Base-by-base conservation (phyloP, 92 coral and sea anemone species). In the Porites lobata region DNA sequence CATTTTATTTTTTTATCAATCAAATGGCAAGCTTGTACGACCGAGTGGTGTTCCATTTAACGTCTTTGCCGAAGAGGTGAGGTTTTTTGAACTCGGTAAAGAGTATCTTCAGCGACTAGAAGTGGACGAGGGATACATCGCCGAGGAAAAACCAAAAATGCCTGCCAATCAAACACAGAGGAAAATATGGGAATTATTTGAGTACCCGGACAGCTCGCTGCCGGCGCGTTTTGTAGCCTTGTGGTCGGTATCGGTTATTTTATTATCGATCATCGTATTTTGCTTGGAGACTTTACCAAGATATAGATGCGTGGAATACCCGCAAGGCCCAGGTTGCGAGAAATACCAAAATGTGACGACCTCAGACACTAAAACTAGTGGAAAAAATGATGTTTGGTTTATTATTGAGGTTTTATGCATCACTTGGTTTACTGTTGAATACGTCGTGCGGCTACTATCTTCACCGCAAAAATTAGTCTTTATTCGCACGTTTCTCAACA, bases 391-490 rank as follows among this genome's bases (percentile, higher is more conserved):
- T 67, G 50, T 88, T 24, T 92, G 93, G 78, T 87, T 84, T 9
- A 88, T 91, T 22, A 94, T 98, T n/a, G 99, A 98, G 54, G 80
- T 96, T 3, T 72, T 98, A 2, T 98, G 99, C 66, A 98, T 98
- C 17, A 70, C 94, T 13, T 98, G 99, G 99, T 98, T 98, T 58
- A 95, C 99, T 7, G 11, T 98, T 0, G 99, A 98, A 86, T 98
- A 95, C 43, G 52, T 96, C 12, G 95, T 94, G 11, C 94, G 99
- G 6, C 50, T 98, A 13, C 11, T 98, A 1, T 95, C 99, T 1
- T 94, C 99, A 19, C 99, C 99, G 19, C 91, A 92, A 72, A 98
- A 98, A 74, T 86, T 92, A 19, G 74, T 94, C 70, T 98, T 98
- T 87, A 73, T 92, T 72, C 95, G 96, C 32, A 92, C 98, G 1